phyloP scores from a whole-genome alignment of 2,888 invertebrate genomes.

The Caenorhabditis doughertyi region DNA sequence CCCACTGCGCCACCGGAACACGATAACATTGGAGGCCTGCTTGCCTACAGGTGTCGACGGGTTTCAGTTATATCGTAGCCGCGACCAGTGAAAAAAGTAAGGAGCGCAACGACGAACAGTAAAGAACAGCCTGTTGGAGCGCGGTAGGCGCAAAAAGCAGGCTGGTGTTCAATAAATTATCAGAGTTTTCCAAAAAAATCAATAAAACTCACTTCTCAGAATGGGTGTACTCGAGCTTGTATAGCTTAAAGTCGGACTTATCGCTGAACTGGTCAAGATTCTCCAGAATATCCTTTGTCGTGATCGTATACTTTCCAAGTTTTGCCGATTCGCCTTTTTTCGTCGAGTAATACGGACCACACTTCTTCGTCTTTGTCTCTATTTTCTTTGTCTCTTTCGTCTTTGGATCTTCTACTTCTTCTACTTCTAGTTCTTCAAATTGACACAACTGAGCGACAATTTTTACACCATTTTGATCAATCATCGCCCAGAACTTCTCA shows the following conservation, averaged over 20 bases:
- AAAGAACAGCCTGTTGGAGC: too few species aligned
- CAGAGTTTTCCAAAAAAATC: background rate
- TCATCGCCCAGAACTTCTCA: constrained; percentile 4
- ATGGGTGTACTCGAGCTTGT: background rate
- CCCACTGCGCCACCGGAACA: too few species aligned
- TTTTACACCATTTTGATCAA: background rate
- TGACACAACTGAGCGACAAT: background rate
- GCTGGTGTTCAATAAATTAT: too few species aligned
- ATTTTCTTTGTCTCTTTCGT: too few species aligned
- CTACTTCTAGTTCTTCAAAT: too few species aligned
- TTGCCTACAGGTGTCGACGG: too few species aligned
- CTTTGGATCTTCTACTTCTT: background rate
- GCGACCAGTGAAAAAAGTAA: too few species aligned
- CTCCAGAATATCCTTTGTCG: background rate
- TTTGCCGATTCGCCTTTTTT: background rate
- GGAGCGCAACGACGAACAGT: too few species aligned
- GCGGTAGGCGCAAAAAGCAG: too few species aligned
- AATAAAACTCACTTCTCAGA: background rate
- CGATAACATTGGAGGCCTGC: too few species aligned
- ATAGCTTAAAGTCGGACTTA: background rate
- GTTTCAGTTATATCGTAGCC: too few species aligned
- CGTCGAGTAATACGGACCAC: background rate
- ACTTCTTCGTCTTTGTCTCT: constrained; percentile 3
- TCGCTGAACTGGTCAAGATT: background rate
- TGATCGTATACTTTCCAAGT: background rate